Evolutionary conservation across 1,140 invertebrate genomes (phyloP).

Genomic region (Drosophila persimilis): DNA sequence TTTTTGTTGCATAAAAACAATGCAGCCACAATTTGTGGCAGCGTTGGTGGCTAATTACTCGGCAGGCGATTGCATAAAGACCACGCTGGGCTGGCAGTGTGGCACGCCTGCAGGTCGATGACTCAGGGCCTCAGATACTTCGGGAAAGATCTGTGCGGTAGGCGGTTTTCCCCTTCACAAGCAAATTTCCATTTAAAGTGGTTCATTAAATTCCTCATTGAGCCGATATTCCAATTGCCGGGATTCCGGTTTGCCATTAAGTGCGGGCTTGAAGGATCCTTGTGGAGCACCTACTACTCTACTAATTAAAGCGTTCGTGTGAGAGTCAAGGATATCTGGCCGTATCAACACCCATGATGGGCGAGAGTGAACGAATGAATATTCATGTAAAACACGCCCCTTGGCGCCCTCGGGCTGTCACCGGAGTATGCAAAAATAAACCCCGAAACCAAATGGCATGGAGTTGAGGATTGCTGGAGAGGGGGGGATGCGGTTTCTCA

Average conservation of each 20-base stretch:
- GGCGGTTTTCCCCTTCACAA: too few relatives aligned
- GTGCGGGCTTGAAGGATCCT: conserved; percentile 23
- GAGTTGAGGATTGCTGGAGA: not conserved
- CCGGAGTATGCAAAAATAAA: conserved; percentile 38
- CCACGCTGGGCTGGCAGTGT: not conserved
- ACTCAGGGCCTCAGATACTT: conserved; percentile 10
- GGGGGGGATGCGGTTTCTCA: conserved; percentile 41
- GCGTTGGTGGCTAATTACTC: conserved; percentile 55
- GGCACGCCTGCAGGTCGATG: conserved; percentile 7
- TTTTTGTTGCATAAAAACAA: conserved; percentile 64
- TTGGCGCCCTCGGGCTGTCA: conserved; percentile 10
- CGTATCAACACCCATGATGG: conserved; percentile 18
- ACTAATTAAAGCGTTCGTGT: conserved; percentile 50
- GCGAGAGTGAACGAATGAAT: conserved; percentile 11
- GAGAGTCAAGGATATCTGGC: conserved; percentile 37
- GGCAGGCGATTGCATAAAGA: conserved; percentile 41
- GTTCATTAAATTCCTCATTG: conserved; percentile 3
- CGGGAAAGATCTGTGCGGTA: not conserved
- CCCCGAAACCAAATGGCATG: conserved; percentile 30
- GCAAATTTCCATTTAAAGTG: too few relatives aligned
- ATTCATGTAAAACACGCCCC: conserved; percentile 51
- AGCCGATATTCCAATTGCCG: conserved; percentile 21
- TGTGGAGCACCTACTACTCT: conserved; percentile 4
- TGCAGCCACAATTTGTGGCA: conserved; percentile 58
- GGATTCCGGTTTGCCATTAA: conserved; percentile 15